These are phyloP conservation scores for Spilogale gracilis DNA, from an alignment of 2,113 vertebrate genomes.

Conservation along the genomic window DNA sequence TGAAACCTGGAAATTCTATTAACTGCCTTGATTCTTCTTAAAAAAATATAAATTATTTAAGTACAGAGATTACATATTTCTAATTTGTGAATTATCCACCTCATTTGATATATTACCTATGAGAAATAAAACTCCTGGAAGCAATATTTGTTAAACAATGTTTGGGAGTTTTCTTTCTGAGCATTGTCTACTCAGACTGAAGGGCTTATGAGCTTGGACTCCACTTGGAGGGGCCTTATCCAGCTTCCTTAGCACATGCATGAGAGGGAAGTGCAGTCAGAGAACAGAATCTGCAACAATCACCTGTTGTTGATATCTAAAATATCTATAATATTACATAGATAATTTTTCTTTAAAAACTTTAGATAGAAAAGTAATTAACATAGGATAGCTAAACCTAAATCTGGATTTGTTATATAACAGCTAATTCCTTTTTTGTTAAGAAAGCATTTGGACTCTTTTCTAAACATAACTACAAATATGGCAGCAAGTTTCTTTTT, in stretches of 20 bases:
- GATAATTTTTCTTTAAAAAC: background rate
- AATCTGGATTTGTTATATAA: background rate
- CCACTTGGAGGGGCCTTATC: accelerated
- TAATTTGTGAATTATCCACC: background rate
- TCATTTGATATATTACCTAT: background rate
- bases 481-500: background rate
- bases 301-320: background rate
- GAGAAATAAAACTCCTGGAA: background rate
- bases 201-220: background rate
- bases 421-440: background rate
- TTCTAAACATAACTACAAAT: background rate
- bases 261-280: background rate
- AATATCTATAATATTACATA: background rate
- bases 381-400: background rate
- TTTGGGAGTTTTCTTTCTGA: background rate
- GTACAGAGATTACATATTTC: background rate
- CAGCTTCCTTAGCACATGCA: accelerated
- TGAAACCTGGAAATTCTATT: background rate
- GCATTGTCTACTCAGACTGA: background rate
- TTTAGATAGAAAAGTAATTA: background rate
- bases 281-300: background rate
- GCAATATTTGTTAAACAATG: background rate
- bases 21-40: background rate
- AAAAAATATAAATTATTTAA: background rate
- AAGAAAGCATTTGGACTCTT: background rate